phyloP scores from a whole-genome alignment of 23 tunicate genomes.

The Oikopleura albicans region DNA sequence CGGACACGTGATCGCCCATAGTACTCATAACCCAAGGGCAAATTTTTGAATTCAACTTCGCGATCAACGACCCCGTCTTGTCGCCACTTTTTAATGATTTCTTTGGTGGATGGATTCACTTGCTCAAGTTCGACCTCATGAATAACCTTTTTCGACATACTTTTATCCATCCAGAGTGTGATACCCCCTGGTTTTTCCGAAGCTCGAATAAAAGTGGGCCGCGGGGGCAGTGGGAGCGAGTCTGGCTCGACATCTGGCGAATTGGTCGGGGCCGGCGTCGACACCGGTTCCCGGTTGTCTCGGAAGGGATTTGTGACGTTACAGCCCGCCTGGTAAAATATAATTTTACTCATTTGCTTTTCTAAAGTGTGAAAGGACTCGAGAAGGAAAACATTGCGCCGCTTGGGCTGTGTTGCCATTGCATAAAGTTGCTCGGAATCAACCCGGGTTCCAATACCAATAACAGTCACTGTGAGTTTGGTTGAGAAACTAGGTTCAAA shows the following conservation, averaged over 20 bases:
- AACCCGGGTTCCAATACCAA: background rate
- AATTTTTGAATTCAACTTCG: background rate
- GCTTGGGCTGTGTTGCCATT: background rate
- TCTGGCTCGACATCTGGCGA: background rate
- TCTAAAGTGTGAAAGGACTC: background rate
- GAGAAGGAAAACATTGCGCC: background rate
- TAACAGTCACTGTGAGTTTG: background rate
- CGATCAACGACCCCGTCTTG: background rate
- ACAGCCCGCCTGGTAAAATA: background rate
- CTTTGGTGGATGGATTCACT: constrained; percentile 4
- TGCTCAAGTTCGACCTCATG: background rate
- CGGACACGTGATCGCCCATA: background rate
- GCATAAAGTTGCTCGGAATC: background rate
- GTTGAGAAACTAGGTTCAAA: too few relatives aligned
- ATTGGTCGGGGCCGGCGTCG: background rate
- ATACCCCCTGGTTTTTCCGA: background rate
- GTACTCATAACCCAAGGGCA: constrained; percentile 1
- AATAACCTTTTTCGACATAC: background rate
- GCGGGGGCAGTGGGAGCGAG: background rate
- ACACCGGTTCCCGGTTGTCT: too few relatives aligned
- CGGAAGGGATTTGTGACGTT: background rate
- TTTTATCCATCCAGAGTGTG: background rate
- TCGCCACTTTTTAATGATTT: background rate
- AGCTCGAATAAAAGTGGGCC: background rate
- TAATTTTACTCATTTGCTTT: background rate